A percentile compares a stretch with the other conserved stretches of the same genome.
Evolutionary conservation across 2,797 vertebrate genomes (phyloP).

Genomic region (Myotis daubentonii): DNA sequence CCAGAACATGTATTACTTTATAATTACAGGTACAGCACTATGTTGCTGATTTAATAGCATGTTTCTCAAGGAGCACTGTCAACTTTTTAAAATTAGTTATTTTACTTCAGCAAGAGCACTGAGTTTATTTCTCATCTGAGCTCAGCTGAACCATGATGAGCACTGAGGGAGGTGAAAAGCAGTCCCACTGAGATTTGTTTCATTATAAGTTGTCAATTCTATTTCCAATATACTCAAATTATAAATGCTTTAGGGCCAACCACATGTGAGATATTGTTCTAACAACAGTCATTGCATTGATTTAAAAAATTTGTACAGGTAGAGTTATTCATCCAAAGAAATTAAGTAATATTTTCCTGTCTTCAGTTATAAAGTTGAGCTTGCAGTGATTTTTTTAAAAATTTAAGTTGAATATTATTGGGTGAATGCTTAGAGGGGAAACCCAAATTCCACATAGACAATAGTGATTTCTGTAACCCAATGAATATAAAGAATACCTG

Average conservation of each 20-base stretch:
- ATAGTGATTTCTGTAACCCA: not conserved
- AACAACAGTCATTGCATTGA: constrained; percentile 1
- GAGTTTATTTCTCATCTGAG: not conserved
- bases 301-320: constrained; percentile 58
- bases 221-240: constrained; percentile 50
- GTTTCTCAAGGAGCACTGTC: constrained; percentile 54
- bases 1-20: constrained; percentile 64
- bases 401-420: not conserved
- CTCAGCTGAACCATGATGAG: not conserved
- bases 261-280: constrained; percentile 62
- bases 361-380: not conserved
- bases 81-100: constrained; percentile 37
- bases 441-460: not conserved
- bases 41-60: constrained; percentile 69
- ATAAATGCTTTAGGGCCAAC: constrained; percentile 50
- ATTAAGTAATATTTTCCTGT: constrained; percentile 16
- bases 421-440: not conserved
- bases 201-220: constrained; percentile 47
- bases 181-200: constrained; percentile 50
- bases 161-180: not conserved
- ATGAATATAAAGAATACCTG: not conserved
- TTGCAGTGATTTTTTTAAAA: not conserved
- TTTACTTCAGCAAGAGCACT: constrained; percentile 35
- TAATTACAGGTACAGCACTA: constrained; percentile 58
- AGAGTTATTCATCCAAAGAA: constrained; percentile 21